phyloP scores from a whole-genome alignment of 2,797 vertebrate genomes.

The Galaxias olidus region DNA sequence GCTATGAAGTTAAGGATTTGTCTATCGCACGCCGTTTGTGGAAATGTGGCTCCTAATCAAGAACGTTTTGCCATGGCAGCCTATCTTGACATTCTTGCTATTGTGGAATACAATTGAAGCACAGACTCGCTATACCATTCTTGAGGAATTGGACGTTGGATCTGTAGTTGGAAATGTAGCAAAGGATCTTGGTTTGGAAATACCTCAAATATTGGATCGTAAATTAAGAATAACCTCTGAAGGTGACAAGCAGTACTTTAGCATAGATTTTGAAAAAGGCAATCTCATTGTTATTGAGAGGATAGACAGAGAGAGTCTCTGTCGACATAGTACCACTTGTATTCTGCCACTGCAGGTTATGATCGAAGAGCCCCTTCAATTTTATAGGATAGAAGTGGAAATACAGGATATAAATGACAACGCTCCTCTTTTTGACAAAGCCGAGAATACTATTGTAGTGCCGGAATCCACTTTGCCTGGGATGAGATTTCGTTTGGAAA shows the following conservation, averaged over 20 bases:
- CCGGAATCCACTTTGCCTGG: constrained; percentile 40
- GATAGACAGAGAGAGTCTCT: constrained; percentile 64
- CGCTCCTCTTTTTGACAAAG: constrained; percentile 46
- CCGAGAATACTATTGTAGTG: constrained; percentile 36
- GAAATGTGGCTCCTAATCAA: constrained; percentile 19
- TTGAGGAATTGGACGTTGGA: constrained; percentile 65
- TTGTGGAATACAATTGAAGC: constrained; percentile 50
- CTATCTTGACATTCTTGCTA: constrained; percentile 29
- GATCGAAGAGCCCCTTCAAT: constrained; percentile 54
- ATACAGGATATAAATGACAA: constrained; percentile 68
- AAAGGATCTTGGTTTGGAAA: constrained; percentile 66
- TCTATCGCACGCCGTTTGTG: neutral
- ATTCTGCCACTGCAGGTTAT: constrained; percentile 58
- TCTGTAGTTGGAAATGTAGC: constrained; percentile 67
- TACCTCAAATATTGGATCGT: constrained; percentile 50
- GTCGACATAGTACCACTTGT: constrained; percentile 45
- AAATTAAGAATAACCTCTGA: constrained; percentile 61
- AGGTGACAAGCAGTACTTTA: constrained; percentile 57
- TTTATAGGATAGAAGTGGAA: constrained; percentile 50
- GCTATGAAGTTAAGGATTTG: neutral
- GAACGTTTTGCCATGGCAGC: neutral
- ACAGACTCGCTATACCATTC: constrained; percentile 64
- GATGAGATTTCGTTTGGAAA: constrained; percentile 43
- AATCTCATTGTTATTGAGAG: constrained; percentile 55
- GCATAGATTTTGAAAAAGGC: constrained; percentile 52